Conservation (phyloP, 2,797 vertebrate genomes). For the Galaxias olidus region DNA sequence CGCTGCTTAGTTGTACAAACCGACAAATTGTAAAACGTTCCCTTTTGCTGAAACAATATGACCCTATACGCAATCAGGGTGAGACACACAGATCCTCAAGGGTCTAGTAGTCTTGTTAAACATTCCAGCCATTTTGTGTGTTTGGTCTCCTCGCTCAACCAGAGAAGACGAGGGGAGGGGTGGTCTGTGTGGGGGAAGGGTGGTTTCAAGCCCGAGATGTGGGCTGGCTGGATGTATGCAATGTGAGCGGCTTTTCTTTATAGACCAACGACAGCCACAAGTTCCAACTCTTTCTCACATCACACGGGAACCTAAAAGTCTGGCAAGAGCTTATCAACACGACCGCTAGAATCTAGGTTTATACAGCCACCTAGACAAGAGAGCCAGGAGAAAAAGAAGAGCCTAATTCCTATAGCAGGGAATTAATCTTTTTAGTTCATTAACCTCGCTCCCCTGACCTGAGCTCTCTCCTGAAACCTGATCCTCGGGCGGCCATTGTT, state of each 20-base stretch:
- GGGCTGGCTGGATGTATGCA: too few species aligned
- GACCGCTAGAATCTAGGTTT: constrained; percentile 12
- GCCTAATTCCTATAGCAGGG: constrained; percentile 22
- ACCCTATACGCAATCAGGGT: constrained; percentile 12
- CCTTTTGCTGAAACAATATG: too few species aligned
- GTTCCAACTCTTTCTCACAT: constrained; percentile 44
- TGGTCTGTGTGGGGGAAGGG: constrained; percentile 26
- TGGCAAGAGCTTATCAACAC: constrained; percentile 1
- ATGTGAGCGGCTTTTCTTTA: constrained; percentile 53
- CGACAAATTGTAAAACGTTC: too few species aligned
- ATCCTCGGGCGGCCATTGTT: constrained; percentile 48
- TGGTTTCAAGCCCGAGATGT: constrained; percentile 48
- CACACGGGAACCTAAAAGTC: constrained; percentile 23
- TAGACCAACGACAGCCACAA: constrained; percentile 54
- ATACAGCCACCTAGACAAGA: constrained; percentile 30
- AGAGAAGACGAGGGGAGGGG: constrained; percentile 48
- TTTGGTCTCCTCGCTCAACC: constrained; percentile 70
- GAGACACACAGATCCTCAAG: constrained; percentile 49
- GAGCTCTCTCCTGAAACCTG: constrained; percentile 45
- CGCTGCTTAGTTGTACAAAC: too few species aligned
- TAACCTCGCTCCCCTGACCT: constrained; percentile 23
- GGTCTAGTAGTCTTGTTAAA: constrained; percentile 67
- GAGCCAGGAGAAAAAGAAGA: constrained; percentile 27
- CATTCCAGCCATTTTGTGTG: constrained; percentile 79
- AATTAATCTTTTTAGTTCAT: constrained; percentile 16